Evolutionary conservation across 2,113 vertebrate genomes (phyloP).

Genomic region (Entelurus aequoreus): DNA sequence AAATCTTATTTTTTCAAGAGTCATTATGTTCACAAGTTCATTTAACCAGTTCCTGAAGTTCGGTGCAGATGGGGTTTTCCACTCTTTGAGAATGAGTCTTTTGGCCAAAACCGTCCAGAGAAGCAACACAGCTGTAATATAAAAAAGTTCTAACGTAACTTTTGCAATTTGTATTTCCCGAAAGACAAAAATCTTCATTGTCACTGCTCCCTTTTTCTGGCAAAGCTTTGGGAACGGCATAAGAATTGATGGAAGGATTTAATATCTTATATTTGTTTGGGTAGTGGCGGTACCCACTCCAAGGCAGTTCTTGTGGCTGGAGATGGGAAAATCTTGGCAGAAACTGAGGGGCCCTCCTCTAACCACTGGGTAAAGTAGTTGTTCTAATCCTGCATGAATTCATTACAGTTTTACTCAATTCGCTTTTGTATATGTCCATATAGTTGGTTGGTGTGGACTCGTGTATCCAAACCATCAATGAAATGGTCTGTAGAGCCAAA

Average conservation of each 20-base stretch:
- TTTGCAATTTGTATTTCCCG: too few relatives aligned
- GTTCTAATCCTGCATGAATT: neutral
- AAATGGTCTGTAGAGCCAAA: constrained; percentile 86
- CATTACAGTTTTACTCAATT: neutral
- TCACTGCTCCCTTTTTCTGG: neutral
- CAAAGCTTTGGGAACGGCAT: too few relatives aligned
- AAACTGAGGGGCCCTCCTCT: constrained; percentile 79
- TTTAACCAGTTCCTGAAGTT: too few relatives aligned
- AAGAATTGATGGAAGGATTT: too few relatives aligned
- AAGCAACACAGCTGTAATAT: too few relatives aligned
- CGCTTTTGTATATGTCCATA: neutral
- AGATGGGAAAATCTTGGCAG: constrained; percentile 78
- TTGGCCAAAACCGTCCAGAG: too few relatives aligned
- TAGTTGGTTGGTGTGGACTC: constrained; percentile 84
- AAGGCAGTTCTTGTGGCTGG: constrained; percentile 77
- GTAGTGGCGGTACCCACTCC: constrained; percentile 82
- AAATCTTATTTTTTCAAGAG: too few relatives aligned
- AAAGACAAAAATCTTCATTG: too few relatives aligned
- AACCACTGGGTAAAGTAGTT: constrained; percentile 73
- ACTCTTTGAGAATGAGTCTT: too few relatives aligned
- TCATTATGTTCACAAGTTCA: too few relatives aligned
- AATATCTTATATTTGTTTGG: neutral
- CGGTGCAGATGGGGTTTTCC: too few relatives aligned
- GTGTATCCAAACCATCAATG: constrained; percentile 79
- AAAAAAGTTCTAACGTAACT: too few relatives aligned